phyloP scores from a whole-genome alignment of 2,888 invertebrate species.

The Bombylius major region DNA sequence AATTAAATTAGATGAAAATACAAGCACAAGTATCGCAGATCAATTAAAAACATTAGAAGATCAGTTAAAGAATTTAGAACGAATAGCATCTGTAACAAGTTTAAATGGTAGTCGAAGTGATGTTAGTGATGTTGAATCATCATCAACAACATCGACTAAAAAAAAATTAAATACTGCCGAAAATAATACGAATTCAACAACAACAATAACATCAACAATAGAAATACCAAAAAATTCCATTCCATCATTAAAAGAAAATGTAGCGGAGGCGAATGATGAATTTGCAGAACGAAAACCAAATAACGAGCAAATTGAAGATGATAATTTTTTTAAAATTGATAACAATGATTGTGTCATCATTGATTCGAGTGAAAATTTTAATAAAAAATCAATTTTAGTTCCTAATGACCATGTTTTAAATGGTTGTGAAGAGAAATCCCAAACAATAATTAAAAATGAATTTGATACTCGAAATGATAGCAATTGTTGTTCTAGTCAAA shows the following conservation, averaged over 20 bases:
- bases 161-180: not conserved
- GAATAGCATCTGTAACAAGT: not conserved
- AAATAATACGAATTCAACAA: not conserved
- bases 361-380: not conserved
- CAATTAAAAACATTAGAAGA: slow-evolving; percentile 1
- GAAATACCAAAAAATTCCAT: not conserved
- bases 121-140: not conserved
- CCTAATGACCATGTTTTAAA: not conserved
- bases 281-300: too few species aligned
- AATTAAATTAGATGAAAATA: not conserved
- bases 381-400: not conserved
- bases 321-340: not conserved
- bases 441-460: not conserved
- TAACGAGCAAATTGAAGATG: too few species aligned
- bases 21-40: not conserved
- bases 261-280: too few species aligned
- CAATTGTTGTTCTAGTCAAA: not conserved
- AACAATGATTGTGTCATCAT: not conserved
- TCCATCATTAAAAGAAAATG: not conserved
- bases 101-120: not conserved
- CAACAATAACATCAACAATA: too few species aligned
- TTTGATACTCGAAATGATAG: not conserved
- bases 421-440: not conserved
- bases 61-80: slow-evolving; percentile 1
- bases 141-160: not conserved